phyloP scores from a whole-genome alignment of 1,140 invertebrate species.

The Tribolium madens region DNA sequence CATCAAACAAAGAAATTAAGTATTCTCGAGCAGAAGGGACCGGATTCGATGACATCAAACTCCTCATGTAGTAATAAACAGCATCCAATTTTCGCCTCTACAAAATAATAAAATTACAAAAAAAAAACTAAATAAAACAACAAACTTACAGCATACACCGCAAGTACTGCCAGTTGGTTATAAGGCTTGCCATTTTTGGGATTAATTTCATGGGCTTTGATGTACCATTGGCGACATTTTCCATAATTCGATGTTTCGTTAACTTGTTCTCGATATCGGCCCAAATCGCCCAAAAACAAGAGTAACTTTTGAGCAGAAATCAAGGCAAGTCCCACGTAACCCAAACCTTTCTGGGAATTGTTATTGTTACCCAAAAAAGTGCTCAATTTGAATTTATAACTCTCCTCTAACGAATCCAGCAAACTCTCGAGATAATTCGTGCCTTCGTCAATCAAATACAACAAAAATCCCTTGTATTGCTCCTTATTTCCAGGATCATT shows the following conservation, averaged over 20 bases:
- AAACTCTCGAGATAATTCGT: constrained; percentile 83
- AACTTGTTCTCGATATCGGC: constrained; percentile 88
- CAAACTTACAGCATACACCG: constrained; percentile 85
- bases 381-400: constrained; percentile 80
- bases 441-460: constrained; percentile 85
- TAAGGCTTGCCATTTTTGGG: constrained; percentile 96
- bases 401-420: constrained; percentile 78
- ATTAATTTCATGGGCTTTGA: constrained; percentile 93
- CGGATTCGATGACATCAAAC: constrained; percentile 93
- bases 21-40: constrained; percentile 91
- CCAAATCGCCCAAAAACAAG: constrained; percentile 91
- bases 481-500: constrained; percentile 69
- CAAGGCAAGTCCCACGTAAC: constrained; percentile 80
- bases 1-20: constrained; percentile 90
- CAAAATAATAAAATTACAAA: constrained; percentile 61
- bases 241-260: constrained; percentile 88
- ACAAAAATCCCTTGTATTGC: constrained; percentile 74
- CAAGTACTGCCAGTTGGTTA: constrained; percentile 93
- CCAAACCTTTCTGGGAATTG: constrained; percentile 72
- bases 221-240: constrained; percentile 90
- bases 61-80: constrained; percentile 97
- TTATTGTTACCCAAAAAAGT: constrained; percentile 71
- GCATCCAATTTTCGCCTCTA: constrained; percentile 95
- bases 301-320: constrained; percentile 89
- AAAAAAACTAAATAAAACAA: constrained; percentile 40